Evolutionary conservation across 2,113 vertebrate genomes (phyloP).

Genomic region (Prolemur simus): DNA sequence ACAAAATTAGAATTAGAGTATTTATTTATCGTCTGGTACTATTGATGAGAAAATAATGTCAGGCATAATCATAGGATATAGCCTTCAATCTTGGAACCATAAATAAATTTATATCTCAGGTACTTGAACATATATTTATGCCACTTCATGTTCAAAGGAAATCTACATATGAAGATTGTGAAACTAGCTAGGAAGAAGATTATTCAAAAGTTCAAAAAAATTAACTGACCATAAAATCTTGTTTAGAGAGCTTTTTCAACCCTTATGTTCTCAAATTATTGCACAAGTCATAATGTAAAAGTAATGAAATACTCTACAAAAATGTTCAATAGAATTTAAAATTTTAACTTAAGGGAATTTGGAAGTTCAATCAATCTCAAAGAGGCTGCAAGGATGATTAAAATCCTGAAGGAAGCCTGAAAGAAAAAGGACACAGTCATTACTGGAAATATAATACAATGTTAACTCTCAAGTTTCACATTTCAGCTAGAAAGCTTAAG

Average conservation of each 20-base stretch:
- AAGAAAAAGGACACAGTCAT: conserved; percentile 63
- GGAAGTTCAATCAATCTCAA: conserved; percentile 89
- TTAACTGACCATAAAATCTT: conserved; percentile 42
- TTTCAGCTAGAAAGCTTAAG: conserved; percentile 47
- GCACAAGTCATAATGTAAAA: conserved; percentile 50
- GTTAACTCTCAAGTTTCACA: conserved; percentile 38
- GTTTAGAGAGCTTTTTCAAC: conserved; percentile 34
- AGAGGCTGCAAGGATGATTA: conserved; percentile 92
- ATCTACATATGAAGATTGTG: neutral
- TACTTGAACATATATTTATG: neutral
- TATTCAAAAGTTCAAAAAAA: neutral
- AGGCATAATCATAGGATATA: neutral
- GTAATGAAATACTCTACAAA: conserved; percentile 58
- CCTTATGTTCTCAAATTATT: conserved; percentile 42
- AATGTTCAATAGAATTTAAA: conserved; percentile 49
- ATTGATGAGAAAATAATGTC: conserved; percentile 4
- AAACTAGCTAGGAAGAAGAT: neutral
- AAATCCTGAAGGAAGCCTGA: conserved; percentile 90
- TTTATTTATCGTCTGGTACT: conserved; percentile 5
- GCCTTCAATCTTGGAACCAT: neutral
- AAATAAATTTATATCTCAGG: neutral
- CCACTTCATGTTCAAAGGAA: neutral
- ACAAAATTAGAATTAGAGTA: conserved; percentile 29
- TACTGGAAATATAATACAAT: conserved; percentile 50
- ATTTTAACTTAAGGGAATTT: conserved; percentile 60